Base-by-base conservation (phyloP, 2,888 invertebrate genomes). In the Napeogenes inachia region DNA sequence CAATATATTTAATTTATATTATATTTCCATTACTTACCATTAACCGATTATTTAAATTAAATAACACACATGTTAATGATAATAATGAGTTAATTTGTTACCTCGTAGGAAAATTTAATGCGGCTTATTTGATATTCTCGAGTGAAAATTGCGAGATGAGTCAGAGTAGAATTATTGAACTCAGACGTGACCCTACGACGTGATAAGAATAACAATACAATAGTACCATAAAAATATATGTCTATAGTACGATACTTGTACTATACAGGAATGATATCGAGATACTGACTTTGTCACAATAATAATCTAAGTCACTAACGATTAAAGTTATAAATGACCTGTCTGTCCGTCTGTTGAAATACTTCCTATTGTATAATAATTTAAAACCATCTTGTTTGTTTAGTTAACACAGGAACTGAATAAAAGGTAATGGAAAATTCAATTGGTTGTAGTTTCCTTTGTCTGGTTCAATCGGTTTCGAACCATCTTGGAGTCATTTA, bases 81-180 rank as follows among this genome's bases (percentile, higher is more conserved):
- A 30, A 50, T 50, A 30, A 50, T 50, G 21, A 50, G 10, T 50
- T 50, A 50, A 50, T 50, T 50, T 12, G 6, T 10, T n/a, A 8
- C 50, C 30, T 6, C 8, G 50, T 54, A 66, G 63, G 64, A 55
- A 64, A 66, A 67, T 68, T 61, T 76, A 73, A 73, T 74, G 70
- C 73, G 69, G 74, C 76, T 80, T 81, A 82, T 81, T 84, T 81
- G 79, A 81, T 84, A 85, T 85, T 85, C 84, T 78, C 80, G 72
- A 76, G 79, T 79, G 83, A 81, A 87, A 87, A 84, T 81, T 76
- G 76, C 80, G 77, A 73, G 74, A 85, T 87, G 88, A 87, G 81
- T 82, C 86, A 79, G 77, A 77, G 78, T 75, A 73, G 84, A 86
- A 84, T 88, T 89, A 88, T 88, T 88, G 83, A 82, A 78, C 68